Percentiles rank a stretch among this genome's conserved stretches.
Conservation (phyloP, 2,797 vertebrate species). For the Lindbergichthys nudifrons region DNA sequence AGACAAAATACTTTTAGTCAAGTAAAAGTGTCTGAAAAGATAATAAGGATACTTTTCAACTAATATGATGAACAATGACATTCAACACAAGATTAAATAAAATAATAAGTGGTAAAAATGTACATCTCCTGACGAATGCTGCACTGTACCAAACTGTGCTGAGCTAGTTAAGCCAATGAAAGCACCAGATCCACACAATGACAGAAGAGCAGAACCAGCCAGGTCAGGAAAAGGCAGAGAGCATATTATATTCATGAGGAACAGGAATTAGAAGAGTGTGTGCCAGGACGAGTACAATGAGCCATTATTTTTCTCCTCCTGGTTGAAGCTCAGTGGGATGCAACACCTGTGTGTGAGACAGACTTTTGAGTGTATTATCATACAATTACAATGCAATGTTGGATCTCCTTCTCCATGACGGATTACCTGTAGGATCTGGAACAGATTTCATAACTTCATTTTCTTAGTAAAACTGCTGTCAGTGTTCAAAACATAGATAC, state of each 20-base stretch:
- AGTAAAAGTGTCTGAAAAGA: no score
- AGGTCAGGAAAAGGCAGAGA: conserved; percentile 6
- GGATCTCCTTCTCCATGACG: background rate
- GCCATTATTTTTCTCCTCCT: conserved; percentile 14
- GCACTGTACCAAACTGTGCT: background rate
- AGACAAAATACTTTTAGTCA: no score
- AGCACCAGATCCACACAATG: background rate
- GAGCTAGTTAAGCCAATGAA: conserved; percentile 1
- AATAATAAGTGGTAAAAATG: no score
- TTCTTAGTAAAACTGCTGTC: background rate
- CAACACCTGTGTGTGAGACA: conserved; percentile 21
- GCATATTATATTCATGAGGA: background rate
- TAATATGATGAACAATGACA: no score
- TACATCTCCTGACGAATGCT: background rate
- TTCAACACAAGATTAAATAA: no score
- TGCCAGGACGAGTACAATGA: conserved; percentile 18
- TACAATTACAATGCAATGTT: background rate
- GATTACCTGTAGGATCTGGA: background rate
- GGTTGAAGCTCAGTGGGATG: background rate
- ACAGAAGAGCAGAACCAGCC: background rate
- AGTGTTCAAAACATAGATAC: background rate
- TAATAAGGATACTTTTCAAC: no score
- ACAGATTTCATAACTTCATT: background rate
- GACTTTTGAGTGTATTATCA: background rate
- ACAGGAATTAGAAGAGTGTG: background rate